phyloP scores from a whole-genome alignment of 2,113 vertebrate species.

The Pionites leucogaster region DNA sequence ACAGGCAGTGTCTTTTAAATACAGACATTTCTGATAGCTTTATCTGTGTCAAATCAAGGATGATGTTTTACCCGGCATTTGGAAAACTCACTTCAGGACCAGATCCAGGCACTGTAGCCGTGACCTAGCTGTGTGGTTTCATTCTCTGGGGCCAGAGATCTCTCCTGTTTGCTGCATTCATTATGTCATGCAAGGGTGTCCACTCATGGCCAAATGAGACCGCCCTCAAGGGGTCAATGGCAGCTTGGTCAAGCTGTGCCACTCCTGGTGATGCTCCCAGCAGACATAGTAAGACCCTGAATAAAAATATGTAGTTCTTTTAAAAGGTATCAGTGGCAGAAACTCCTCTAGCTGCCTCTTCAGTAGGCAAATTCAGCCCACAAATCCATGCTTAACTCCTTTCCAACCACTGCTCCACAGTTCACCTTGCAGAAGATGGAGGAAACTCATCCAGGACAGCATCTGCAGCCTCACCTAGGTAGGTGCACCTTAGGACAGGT shows the following conservation, averaged over 20 bases:
- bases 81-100: background rate
- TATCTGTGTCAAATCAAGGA: background rate
- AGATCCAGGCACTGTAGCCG: background rate
- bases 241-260: background rate
- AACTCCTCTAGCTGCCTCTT: background rate
- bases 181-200: background rate
- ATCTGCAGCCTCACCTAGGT: background rate
- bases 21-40: background rate
- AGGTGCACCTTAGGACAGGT: rapidly evolving
- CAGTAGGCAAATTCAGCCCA: background rate
- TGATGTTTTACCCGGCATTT: background rate
- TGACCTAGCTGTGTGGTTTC: background rate
- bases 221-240: background rate
- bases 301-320: background rate
- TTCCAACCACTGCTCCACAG: background rate
- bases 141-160: background rate
- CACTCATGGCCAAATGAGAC: background rate
- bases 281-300: background rate
- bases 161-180: background rate
- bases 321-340: background rate
- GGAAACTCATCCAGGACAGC: background rate
- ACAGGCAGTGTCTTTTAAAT: background rate
- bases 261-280: background rate
- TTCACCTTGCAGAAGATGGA: background rate
- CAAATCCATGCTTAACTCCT: background rate